Percentiles rank a stretch among this genome's conserved stretches.
Conservation (phyloP, 2,797 vertebrate genomes). For the Sebastes oblongus region DNA sequence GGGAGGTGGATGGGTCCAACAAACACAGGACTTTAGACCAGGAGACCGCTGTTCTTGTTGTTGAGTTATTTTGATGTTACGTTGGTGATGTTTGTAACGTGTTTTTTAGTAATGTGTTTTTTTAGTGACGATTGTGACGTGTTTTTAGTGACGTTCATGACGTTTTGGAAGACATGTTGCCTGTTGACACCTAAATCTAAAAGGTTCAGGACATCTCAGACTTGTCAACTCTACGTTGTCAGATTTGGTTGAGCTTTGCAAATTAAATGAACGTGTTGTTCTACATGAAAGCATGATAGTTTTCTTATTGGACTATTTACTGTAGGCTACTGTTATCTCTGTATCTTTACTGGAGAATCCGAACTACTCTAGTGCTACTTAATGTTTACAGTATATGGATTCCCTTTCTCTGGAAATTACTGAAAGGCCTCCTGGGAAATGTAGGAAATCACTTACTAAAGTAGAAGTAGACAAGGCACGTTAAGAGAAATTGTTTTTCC, state of each 20-base stretch:
- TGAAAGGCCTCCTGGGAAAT: background rate
- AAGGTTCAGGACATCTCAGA: background rate
- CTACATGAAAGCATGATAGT: no score
- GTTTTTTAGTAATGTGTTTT: no score
- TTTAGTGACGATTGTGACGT: no score
- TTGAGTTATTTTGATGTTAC: no score
- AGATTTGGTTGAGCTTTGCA: background rate
- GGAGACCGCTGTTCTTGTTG: no score
- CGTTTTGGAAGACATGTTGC: no score
- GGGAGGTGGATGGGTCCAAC: no score
- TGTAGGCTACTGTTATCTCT: background rate
- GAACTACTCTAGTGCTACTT: background rate
- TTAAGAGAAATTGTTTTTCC: background rate
- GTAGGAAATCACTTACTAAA: background rate
- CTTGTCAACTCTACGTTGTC: background rate
- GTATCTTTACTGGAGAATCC: background rate
- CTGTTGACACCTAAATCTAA: background rate
- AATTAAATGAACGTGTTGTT: background rate
- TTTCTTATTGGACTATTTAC: background rate
- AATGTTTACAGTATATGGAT: background rate
- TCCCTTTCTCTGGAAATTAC: background rate
- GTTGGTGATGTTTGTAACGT: no score
- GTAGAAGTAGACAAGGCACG: background rate
- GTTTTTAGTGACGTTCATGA: no score
- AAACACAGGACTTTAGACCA: no score